Evolutionary conservation across 1,140 invertebrate genomes (phyloP), one percentile per base, ranked within the genome.

Genomic region (Atta colombica): DNA sequence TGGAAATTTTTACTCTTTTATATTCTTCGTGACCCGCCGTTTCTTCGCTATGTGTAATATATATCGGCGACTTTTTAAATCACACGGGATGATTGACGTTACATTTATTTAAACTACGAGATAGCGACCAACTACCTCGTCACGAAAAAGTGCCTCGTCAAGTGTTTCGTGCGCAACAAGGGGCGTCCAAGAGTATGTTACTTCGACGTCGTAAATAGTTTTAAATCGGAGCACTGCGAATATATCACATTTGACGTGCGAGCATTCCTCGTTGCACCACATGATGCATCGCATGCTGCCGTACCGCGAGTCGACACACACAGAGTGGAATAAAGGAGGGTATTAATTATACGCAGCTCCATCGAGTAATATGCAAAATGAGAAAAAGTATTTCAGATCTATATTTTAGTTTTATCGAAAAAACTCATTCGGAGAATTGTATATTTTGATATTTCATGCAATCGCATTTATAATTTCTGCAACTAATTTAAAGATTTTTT

Each of bases 181-280:
- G 25, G 68, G 66, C 55, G 55, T n/a, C 55, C 45, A 14, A 66
- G 66, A 25, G 53, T 61, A 61, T 31, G 66, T 58, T 86, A 86
- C 68, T 45, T 55, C 74, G 25, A 53, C 53, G 51, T 68, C 71
- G 65, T 89, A 89, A 91, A 92, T 84, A 89, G 89, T 89, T 90
- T 88, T 84, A 88, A 92, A 91, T 90, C 88, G 81, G 86, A 85
- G 66, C 87, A 92, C 88, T 69, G 87, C 77, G 61, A 90, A 91
- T 93, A 92, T 92, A 93, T 93, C 90, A 92, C 87, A 87, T 93
- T 92, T 89, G 92, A 92, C 90, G 88, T 88, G 77, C 86, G 74
- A 78, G 63, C 80, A 85, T 90, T 86, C 87, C 88, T 88, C 84
- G 85, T 88, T 86, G 89, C 89, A 72, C 87, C 84, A 84, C 90